These are phyloP conservation scores for Rhagium mordax DNA, from an alignment of 2,888 invertebrate species.

Conservation along the genomic window DNA sequence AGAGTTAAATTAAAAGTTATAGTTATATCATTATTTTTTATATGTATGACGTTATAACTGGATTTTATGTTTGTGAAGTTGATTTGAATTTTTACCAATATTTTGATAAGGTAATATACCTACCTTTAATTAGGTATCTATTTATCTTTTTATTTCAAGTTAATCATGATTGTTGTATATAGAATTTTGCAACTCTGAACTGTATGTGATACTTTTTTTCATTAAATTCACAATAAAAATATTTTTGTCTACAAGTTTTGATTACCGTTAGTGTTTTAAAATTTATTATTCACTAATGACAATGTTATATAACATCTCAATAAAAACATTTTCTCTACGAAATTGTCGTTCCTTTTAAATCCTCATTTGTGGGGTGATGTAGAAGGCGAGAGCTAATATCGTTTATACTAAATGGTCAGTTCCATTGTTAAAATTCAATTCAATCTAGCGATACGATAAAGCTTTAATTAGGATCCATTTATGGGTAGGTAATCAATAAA, in stretches of 20 bases:
- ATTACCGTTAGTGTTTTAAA: conserved; percentile 58
- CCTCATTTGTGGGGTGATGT: neutral
- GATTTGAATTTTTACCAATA: conserved; percentile 44
- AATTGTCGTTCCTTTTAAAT: conserved; percentile 8
- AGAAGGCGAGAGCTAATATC: too few species aligned
- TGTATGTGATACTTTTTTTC: conserved; percentile 65
- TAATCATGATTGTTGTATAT: conserved; percentile 49
- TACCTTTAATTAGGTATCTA: conserved; percentile 30
- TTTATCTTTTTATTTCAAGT: conserved; percentile 36
- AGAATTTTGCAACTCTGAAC: conserved; percentile 54
- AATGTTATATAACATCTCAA: conserved; percentile 50
- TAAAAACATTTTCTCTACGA: conserved; percentile 48
- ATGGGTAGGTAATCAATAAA: too few species aligned
- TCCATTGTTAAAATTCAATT: too few species aligned
- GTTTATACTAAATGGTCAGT: too few species aligned
- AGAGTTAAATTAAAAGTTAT: conserved; percentile 47
- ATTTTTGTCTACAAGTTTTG: conserved; percentile 56
- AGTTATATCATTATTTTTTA: conserved; percentile 50
- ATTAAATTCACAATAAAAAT: conserved; percentile 56
- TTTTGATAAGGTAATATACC: conserved; percentile 38
- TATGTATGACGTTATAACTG: conserved; percentile 44
- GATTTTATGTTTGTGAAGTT: conserved; percentile 45
- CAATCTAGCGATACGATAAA: too few species aligned
- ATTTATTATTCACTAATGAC: conserved; percentile 54
- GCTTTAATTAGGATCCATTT: too few species aligned